Conservation (phyloP, 92 coral and sea anemone genomes). For the Hydrozoanthus gracilis region DNA sequence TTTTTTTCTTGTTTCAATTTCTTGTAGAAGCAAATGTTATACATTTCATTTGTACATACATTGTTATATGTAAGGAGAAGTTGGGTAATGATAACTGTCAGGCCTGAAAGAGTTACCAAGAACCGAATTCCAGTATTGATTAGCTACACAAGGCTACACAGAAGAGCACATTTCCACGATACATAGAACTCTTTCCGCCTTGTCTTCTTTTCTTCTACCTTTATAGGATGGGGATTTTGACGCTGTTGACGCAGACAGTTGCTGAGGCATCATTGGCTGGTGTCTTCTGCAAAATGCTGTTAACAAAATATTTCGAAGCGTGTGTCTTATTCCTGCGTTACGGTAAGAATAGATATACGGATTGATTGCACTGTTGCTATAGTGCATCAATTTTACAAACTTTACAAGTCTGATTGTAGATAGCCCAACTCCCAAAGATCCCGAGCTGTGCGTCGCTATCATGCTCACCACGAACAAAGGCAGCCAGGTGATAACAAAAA, state of each 20-base stretch:
- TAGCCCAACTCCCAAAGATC: conserved; percentile 63
- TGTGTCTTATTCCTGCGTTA: conserved; percentile 72
- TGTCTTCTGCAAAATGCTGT: conserved; percentile 54
- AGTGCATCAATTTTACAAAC: conserved; percentile 91
- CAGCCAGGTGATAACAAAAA: conserved; percentile 84
- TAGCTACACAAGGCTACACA: conserved; percentile 1
- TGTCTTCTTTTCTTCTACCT: not conserved
- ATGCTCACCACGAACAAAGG: conserved; percentile 77
- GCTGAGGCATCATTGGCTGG: not conserved
- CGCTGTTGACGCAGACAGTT: not conserved
- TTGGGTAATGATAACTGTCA: no score
- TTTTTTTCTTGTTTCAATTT: no score
- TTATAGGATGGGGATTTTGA: not conserved
- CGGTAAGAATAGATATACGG: conserved; percentile 90
- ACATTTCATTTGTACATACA: no score
- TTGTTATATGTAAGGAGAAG: no score
- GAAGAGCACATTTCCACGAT: conserved; percentile 8
- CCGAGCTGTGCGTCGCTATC: conserved; percentile 68
- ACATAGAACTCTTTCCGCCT: not conserved
- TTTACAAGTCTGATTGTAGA: conserved; percentile 67
- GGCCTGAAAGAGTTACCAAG: no score
- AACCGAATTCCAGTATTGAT: no score
- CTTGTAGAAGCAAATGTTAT: no score
- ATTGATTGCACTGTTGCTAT: conserved; percentile 80
- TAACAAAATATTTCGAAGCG: conserved; percentile 57